These are phyloP conservation scores for Rana temporaria DNA, from an alignment of 2,113 vertebrate species.

Conservation along the genomic window DNA sequence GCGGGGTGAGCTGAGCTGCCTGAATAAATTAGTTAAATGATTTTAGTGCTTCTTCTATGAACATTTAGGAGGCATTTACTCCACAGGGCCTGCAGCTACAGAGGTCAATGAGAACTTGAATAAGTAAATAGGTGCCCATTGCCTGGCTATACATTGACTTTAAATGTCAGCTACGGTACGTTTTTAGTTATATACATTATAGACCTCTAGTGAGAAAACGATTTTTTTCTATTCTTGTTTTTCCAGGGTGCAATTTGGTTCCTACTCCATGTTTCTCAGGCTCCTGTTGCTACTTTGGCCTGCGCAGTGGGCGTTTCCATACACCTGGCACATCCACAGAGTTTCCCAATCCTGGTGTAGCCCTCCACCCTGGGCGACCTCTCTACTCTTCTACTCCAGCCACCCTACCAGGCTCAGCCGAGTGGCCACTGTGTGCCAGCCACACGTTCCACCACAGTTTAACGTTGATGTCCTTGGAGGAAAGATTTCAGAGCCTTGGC, in stretches of 20 bases:
- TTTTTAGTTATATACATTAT: no score
- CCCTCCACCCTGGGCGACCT: not conserved
- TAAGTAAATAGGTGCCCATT: no score
- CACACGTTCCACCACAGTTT: slow-evolving; percentile 12
- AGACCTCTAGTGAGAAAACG: no score
- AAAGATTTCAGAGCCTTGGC: not conserved
- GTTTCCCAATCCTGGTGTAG: not conserved
- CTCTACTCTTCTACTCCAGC: not conserved
- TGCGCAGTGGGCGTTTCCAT: not conserved
- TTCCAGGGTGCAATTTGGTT: not conserved
- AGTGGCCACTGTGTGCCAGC: slow-evolving; percentile 35
- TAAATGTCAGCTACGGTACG: no score
- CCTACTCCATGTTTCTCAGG: slow-evolving; percentile 1
- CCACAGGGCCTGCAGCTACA: no score
- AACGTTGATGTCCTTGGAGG: not conserved
- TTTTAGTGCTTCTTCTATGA: no score
- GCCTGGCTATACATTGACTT: no score
- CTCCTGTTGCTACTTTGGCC: slow-evolving; percentile 49
- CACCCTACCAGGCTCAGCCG: not conserved
- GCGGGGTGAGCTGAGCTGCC: no score
- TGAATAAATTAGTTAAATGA: no score
- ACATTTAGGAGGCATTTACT: no score
- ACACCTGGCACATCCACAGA: not conserved
- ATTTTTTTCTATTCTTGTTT: not conserved
- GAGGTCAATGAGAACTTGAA: no score